Percentiles rank a stretch among this genome's conserved stretches.
Evolutionary conservation across 1,140 invertebrate genomes (phyloP).

Genomic region (Adelges cooleyi): DNA sequence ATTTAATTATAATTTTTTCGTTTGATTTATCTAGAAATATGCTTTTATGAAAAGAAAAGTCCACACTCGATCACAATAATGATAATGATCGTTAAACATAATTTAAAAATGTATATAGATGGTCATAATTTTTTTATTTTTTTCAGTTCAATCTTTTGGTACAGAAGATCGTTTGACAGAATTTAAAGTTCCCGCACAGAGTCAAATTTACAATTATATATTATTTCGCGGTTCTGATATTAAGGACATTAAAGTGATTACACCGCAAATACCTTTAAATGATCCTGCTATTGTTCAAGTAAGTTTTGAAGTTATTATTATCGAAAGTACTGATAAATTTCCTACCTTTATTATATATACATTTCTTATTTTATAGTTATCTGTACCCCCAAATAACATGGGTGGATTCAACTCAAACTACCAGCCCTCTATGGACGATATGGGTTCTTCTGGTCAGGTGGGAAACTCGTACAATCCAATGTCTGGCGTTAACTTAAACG

Average conservation of each 20-base stretch:
- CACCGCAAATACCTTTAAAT: slow-evolving; percentile 50
- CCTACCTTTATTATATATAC: not conserved
- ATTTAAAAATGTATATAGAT: too few species aligned
- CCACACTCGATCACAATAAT: too few species aligned
- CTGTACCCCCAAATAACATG: slow-evolving; percentile 49
- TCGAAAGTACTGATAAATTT: not conserved
- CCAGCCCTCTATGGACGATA: slow-evolving; percentile 6
- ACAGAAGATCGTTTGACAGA: slow-evolving; percentile 93
- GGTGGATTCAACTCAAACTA: slow-evolving; percentile 19
- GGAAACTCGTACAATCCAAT: slow-evolving; percentile 28
- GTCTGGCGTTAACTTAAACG: slow-evolving; percentile 22
- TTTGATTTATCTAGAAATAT: too few species aligned
- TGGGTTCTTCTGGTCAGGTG: slow-evolving; percentile 10
- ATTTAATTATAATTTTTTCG: too few species aligned
- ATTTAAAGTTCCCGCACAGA: slow-evolving; percentile 84
- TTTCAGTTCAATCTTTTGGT: slow-evolving; percentile 92
- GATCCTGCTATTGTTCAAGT: slow-evolving; percentile 92
- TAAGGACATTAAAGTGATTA: slow-evolving; percentile 93
- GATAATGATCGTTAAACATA: too few species aligned
- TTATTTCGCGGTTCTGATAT: slow-evolving; percentile 96
- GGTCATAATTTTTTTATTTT: slow-evolving; percentile 35
- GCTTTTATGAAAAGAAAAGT: not conserved
- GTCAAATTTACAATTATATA: slow-evolving; percentile 98
- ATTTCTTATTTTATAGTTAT: slow-evolving; percentile 43
- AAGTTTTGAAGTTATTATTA: slow-evolving; percentile 28